phyloP scores from a whole-genome alignment of 2,113 vertebrate species.

The Cyanoliseus patagonus region DNA sequence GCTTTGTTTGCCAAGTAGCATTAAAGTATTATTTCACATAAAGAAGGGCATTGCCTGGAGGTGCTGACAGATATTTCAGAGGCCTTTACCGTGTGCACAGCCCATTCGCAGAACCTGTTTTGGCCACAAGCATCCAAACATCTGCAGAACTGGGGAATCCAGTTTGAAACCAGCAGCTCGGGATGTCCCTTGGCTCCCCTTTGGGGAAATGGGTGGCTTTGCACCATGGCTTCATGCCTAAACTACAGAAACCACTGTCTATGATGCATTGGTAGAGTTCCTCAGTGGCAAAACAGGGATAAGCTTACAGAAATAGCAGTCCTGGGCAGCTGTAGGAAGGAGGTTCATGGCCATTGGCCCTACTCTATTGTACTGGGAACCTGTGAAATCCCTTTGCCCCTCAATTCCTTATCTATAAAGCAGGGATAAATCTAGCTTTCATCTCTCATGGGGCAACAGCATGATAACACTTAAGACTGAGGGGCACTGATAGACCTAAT shows the following conservation, averaged over 20 bases:
- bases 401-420: neutral
- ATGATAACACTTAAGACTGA: neutral
- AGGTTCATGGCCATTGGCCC: accelerated
- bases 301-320: accelerated
- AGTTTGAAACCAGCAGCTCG: neutral
- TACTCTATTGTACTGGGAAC: neutral
- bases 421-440: neutral
- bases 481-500: neutral
- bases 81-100: neutral
- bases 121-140: neutral
- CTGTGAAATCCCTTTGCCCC: neutral
- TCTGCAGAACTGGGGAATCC: neutral
- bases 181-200: neutral
- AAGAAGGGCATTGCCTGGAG: neutral
- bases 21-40: neutral
- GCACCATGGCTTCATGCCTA: neutral
- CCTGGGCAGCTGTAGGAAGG: neutral
- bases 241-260: neutral
- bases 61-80: neutral
- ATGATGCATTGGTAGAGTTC: neutral
- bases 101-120: neutral
- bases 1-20: neutral
- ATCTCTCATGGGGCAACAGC: neutral
- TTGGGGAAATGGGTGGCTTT: neutral
- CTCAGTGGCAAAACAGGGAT: neutral